Evolutionary conservation across 2,113 vertebrate genomes (phyloP).

Genomic region (Speoplatyrhinus poulsoni): DNA sequence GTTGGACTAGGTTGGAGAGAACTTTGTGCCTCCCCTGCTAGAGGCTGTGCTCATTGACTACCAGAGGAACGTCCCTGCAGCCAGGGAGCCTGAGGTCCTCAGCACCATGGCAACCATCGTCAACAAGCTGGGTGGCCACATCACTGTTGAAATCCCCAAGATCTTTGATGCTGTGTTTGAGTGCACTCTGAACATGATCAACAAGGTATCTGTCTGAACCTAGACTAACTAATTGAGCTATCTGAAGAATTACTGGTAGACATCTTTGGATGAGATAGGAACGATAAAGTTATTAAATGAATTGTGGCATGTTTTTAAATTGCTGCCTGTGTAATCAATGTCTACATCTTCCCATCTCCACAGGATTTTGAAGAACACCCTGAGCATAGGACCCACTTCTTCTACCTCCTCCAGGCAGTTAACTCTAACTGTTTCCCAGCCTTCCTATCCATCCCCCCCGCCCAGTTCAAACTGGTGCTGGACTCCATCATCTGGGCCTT

Average conservation of each 20-base stretch:
- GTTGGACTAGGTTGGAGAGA: slow-evolving; percentile 86
- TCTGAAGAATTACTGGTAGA: too few species aligned
- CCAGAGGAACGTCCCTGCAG: slow-evolving; percentile 92
- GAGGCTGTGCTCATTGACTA: slow-evolving; percentile 97
- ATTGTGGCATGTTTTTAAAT: too few species aligned
- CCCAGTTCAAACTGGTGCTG: slow-evolving; percentile 94
- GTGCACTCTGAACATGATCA: slow-evolving; percentile 98
- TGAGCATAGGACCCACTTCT: slow-evolving; percentile 96
- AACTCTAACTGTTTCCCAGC: slow-evolving; percentile 96
- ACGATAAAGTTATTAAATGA: too few species aligned
- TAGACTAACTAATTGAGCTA: too few species aligned
- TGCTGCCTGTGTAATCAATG: neutral
- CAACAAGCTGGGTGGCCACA: slow-evolving; percentile 92
- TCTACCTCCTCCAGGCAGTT: slow-evolving; percentile 93
- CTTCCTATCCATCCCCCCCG: slow-evolving; percentile 92
- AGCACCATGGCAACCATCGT: slow-evolving; percentile 97
- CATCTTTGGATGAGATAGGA: too few species aligned
- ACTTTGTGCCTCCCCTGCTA: slow-evolving; percentile 93
- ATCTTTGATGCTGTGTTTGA: slow-evolving; percentile 97
- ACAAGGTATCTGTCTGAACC: slow-evolving; percentile 81
- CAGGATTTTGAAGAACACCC: slow-evolving; percentile 97
- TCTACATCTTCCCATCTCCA: neutral
- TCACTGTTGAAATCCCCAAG: slow-evolving; percentile 95
- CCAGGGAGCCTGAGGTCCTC: slow-evolving; percentile 93
- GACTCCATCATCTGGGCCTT: slow-evolving; percentile 99